phyloP scores from a whole-genome alignment of 2,797 vertebrate species.

The Malacoctenus gilli region DNA sequence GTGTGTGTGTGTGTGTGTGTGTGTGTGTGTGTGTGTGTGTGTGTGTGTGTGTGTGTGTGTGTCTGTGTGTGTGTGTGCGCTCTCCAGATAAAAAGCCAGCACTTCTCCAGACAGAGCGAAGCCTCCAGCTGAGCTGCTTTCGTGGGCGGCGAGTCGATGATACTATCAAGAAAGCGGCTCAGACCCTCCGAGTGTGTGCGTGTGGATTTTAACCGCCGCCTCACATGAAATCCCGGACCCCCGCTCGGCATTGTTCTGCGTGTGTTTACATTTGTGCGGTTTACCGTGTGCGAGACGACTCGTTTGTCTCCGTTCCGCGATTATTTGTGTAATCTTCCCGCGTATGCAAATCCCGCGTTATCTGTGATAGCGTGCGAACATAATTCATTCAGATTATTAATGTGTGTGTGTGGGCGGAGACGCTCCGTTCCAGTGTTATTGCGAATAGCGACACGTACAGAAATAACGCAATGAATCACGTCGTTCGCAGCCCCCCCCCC shows the following conservation, averaged over 20 bases:
- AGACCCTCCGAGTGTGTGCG: not conserved
- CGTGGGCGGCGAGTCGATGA: slow-evolving; percentile 38
- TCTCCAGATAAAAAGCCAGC: slow-evolving; percentile 25
- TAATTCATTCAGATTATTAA: slow-evolving; percentile 26
- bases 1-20: slow-evolving; percentile 11
- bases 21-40: slow-evolving; percentile 15
- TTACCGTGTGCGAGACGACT: slow-evolving; percentile 2
- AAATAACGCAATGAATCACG: no score
- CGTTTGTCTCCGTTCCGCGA: not conserved
- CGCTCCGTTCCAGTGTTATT: not conserved
- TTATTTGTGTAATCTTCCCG: slow-evolving; percentile 17
- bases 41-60: slow-evolving; percentile 1
- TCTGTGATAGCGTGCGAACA: slow-evolving; percentile 22
- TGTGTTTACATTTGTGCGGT: slow-evolving; percentile 12
- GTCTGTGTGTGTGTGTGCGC: slow-evolving; percentile 8
- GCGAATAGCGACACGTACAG: no score
- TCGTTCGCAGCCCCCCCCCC: no score
- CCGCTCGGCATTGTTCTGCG: not conserved
- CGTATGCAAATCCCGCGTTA: slow-evolving; percentile 12
- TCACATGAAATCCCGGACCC: slow-evolving; percentile 4
- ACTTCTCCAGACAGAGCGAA: slow-evolving; percentile 40
- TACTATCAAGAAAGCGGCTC: slow-evolving; percentile 30
- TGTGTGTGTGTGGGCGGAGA: slow-evolving; percentile 22
- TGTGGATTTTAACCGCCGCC: slow-evolving; percentile 16
- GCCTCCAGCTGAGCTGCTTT: slow-evolving; percentile 45